Evolutionary conservation across 2,797 vertebrate species (phyloP), one percentile per base, ranked within the genome.

Genomic region (Hephaestus fuliginosus): DNA sequence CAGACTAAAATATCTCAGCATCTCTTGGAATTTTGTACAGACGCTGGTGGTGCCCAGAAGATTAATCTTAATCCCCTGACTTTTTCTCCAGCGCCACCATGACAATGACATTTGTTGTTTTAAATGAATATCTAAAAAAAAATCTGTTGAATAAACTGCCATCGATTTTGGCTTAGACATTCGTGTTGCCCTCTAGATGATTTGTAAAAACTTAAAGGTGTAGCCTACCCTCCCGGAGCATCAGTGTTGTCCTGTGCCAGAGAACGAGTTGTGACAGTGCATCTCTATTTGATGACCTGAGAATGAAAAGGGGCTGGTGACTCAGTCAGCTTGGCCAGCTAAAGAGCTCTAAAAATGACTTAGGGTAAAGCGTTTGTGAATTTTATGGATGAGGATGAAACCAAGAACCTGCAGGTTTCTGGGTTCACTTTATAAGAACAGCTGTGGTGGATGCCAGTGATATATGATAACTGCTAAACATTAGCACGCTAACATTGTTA

Each of bases 1-100:
- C 62, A 43, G 22, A 70, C 41, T 66, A 60, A 33, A 75, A 57
- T 39, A 60, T 18, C 28, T 62, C 49, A 52, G 43, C 36, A 30
- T 11, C 13, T 28, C 18, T 25, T 8, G 1, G 7, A 57, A 22
- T 18, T 20, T 43, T n/a, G 44, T 11, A 11, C 44, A 30, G 18
- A 39, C 44, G 18, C 3, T 30, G 1, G 51, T 33, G 28, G 28
- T 25, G 28, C 63, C 18, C 28, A 49, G 15, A 51, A 3, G 22
- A 41, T 30, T 30, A 43, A 55, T 49, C 13, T 4, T 11, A 1
- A 7, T 53, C 10, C 13, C 7, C 48, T 53, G 15, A 56, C 10
- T 71, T 63, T 17, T 65, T 0, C 7, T 48, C 3, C 13, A 10
- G 18, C 3, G 22, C 58, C 22, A 15, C 12, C 10, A 17, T 33